Evolutionary conservation across 2,888 invertebrate species (phyloP), one percentile per base, ranked within the genome.

Genomic region (Neuroscelio doddi): DNA sequence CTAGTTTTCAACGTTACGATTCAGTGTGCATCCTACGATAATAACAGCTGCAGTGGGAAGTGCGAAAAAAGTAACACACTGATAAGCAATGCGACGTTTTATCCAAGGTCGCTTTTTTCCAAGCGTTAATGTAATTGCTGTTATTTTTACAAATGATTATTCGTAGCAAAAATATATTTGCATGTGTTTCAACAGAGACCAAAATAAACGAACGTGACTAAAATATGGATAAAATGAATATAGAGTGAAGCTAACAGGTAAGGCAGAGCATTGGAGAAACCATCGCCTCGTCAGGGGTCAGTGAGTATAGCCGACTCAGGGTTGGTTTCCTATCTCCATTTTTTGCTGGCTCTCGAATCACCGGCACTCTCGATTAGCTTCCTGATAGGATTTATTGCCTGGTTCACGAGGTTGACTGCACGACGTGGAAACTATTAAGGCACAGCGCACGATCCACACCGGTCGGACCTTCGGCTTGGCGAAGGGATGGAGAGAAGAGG

Each of bases 351-450:
- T 42, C 64, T 72, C 77, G 72, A 76, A 78, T 77, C 75, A 73
- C 69, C 72, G 73, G 72, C 70, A 75, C 76, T 73, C 68, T 67
- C 62, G 75, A 77, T 77, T 76, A 78, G 66, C 72, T 68, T 47
- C 67, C 71, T 70, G 73, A 64, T 68, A 58, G 71, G 76, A 80
- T 80, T 80, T 79, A 80, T 80, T 76, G 76, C 71, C 68, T 64
- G 70, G 78, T 76, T 77, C 71, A 65, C 59, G 73, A 72, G 76
- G 77, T 77, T 77, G 71, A 70, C 73, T 61, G 68, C 71, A 68
- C 66, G 69, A 70, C 75, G 72, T 77, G 74, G 77, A 80, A 80
- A 78, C 79, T 78, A 80, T 80, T 80, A 80, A 72, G 71, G 67
- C 58, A 59, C 59, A 66, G 61, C 58, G 53, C 64, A 69, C 66